These are phyloP conservation scores for Rhabdomys dilectus DNA, from an alignment of 2,113 vertebrate species.

Conservation along the genomic window DNA sequence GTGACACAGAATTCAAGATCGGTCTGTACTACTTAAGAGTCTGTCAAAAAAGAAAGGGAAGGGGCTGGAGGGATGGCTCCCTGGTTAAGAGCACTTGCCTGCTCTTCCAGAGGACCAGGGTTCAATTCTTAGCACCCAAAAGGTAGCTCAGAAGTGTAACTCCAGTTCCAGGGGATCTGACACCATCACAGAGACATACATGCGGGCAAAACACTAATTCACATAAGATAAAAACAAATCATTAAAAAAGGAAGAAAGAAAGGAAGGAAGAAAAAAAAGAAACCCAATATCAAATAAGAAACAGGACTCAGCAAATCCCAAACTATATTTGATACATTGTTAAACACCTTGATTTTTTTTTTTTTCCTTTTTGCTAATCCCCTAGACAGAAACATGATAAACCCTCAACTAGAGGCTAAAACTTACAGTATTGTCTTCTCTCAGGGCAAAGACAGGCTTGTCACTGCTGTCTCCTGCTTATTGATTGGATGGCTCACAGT, in stretches of 20 bases:
- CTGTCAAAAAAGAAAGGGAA: not conserved
- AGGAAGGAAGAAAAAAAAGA: too few species aligned
- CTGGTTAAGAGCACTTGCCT: not conserved
- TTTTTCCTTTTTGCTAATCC: conserved; percentile 11
- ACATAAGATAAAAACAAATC: not conserved
- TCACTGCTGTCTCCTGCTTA: not conserved
- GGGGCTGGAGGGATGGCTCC: not conserved
- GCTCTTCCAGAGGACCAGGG: not conserved
- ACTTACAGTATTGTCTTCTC: not conserved
- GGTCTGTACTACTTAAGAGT: not conserved
- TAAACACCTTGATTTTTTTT: not conserved
- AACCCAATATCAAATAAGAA: not conserved
- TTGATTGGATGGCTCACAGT: not conserved
- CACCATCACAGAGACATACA: not conserved
- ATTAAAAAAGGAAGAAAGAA: not conserved
- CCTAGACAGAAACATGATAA: not conserved
- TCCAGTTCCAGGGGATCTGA: not conserved
- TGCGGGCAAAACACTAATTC: not conserved
- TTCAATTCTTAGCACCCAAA: not conserved
- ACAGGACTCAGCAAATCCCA: not conserved
- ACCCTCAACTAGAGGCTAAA: not conserved
- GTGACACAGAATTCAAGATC: not conserved
- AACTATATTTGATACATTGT: not conserved
- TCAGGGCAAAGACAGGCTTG: not conserved
- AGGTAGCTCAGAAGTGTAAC: not conserved